Percentiles rank a stretch among this genome's conserved stretches.
phyloP scores from a whole-genome alignment of 2,113 vertebrate genomes.

The Acanthisitta chloris region DNA sequence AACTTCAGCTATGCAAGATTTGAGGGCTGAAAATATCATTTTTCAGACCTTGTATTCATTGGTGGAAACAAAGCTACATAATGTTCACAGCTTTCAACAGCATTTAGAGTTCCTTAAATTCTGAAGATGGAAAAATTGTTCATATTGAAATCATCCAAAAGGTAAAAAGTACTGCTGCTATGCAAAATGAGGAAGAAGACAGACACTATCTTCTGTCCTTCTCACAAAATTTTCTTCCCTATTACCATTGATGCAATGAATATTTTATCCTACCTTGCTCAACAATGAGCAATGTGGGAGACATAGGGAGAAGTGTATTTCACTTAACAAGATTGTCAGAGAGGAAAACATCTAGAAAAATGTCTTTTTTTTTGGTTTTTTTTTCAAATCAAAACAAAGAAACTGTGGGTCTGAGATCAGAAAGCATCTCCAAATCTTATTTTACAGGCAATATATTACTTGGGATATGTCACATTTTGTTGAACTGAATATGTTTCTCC shows the following conservation, averaged over 20 bases:
- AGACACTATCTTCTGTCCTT: fast-evolving
- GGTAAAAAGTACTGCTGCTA: background rate
- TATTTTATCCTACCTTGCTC: background rate
- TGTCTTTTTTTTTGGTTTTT: too few relatives aligned
- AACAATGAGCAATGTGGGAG: background rate
- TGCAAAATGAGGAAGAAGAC: background rate
- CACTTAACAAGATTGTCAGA: background rate
- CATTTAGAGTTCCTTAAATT: background rate
- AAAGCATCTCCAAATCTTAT: background rate
- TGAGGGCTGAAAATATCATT: background rate
- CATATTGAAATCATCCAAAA: background rate
- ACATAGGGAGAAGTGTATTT: background rate
- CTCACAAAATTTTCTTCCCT: background rate
- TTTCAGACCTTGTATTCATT: background rate
- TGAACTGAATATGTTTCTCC: background rate
- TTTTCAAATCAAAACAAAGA: background rate
- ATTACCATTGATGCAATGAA: background rate
- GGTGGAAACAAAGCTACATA: background rate
- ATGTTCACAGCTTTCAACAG: background rate
- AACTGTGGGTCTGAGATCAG: background rate
- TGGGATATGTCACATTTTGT: background rate
- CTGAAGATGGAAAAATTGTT: background rate
- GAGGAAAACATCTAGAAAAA: background rate
- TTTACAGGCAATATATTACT: background rate
- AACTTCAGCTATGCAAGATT: background rate